These are phyloP conservation scores for Megaustenia siamemsis DNA, from an alignment of 2,888 invertebrate genomes.

Conservation along the genomic window DNA sequence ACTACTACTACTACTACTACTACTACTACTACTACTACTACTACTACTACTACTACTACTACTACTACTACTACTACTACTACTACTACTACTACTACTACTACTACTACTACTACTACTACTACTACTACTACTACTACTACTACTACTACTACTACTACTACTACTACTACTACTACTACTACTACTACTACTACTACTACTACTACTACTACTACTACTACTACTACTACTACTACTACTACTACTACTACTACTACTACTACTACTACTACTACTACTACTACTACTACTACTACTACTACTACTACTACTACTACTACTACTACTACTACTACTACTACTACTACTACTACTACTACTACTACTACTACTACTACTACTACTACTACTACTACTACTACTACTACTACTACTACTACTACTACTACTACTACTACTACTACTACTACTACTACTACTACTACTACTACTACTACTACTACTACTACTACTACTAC, in stretches of 20 bases:
- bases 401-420: conserved; percentile 18
- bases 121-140: conserved; percentile 19
- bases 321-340: conserved; percentile 9
- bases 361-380: conserved; percentile 1
- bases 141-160: conserved; percentile 19
- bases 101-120: conserved; percentile 22
- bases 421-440: conserved; percentile 4
- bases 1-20: conserved; percentile 33
- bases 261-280: conserved; percentile 28
- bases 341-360: conserved; percentile 9
- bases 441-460: conserved; percentile 19
- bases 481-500: conserved; percentile 9
- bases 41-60: conserved; percentile 33
- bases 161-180: conserved; percentile 19
- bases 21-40: conserved; percentile 28
- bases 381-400: conserved; percentile 9
- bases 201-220: background rate
- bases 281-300: conserved; percentile 11
- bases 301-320: conserved; percentile 9
- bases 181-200: background rate
- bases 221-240: conserved; percentile 10
- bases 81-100: conserved; percentile 6
- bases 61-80: conserved; percentile 32
- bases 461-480: conserved; percentile 2
- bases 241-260: conserved; percentile 36